phyloP scores from a whole-genome alignment of 2,888 invertebrate species.

The Netelia melanura region DNA sequence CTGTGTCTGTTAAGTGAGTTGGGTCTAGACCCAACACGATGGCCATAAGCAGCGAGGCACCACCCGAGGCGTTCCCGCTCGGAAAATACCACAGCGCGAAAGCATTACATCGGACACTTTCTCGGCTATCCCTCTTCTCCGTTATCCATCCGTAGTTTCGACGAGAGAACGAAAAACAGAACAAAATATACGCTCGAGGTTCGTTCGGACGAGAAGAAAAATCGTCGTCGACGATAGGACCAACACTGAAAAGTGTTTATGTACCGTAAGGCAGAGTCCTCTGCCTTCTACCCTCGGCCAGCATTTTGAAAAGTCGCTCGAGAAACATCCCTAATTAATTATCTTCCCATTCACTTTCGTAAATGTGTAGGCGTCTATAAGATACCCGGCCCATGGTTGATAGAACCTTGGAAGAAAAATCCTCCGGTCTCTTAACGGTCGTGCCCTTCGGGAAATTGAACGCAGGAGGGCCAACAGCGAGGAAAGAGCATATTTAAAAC shows the following conservation, averaged over 20 bases:
- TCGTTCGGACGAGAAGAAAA: constrained; percentile 34
- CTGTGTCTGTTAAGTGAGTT: constrained; percentile 21
- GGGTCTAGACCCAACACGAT: constrained; percentile 42
- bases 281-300: no score
- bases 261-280: not conserved
- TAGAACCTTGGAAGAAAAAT: not conserved
- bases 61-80: constrained; percentile 44
- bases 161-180: constrained; percentile 11
- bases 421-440: not conserved
- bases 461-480: no score
- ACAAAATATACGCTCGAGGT: constrained; percentile 11
- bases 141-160: constrained; percentile 55
- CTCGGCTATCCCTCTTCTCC: constrained; percentile 34
- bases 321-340: constrained; percentile 61
- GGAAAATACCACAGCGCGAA: constrained; percentile 40
- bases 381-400: not conserved
- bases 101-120: constrained; percentile 40
- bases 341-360: constrained; percentile 12
- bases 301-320: constrained; percentile 31
- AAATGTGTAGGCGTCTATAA: not conserved
- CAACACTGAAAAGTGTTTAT: constrained; percentile 53
- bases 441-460: not conserved
- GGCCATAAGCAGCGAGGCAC: not conserved
- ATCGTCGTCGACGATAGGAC: constrained; percentile 50
- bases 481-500: no score